Conservation (phyloP, 2,888 invertebrate species). For the Apomyelois bistriatella region DNA sequence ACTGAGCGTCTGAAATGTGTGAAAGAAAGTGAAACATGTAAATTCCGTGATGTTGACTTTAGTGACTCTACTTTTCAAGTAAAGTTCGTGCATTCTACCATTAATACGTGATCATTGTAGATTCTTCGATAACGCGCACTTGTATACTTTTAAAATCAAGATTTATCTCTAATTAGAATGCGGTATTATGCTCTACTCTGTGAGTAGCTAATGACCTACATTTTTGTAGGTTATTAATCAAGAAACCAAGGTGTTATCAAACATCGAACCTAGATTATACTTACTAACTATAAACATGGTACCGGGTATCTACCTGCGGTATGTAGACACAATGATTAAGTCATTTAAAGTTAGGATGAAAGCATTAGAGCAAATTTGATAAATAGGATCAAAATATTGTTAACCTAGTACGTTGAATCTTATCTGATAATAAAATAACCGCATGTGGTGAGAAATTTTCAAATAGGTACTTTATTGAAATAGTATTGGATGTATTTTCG, state of each 20-base stretch:
- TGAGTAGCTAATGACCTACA: constrained; percentile 4
- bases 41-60: too few relatives aligned
- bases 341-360: constrained; percentile 37
- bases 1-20: too few relatives aligned
- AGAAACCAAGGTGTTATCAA: constrained; percentile 37
- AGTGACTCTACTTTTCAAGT: too few relatives aligned
- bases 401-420: constrained; percentile 5
- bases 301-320: constrained; percentile 49
- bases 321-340: constrained; percentile 42
- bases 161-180: neutral
- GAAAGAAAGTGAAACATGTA: too few relatives aligned
- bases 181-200: neutral
- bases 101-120: too few relatives aligned
- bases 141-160: neutral
- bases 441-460: constrained; percentile 42
- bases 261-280: constrained; percentile 40
- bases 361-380: constrained; percentile 30
- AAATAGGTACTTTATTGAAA: constrained; percentile 8
- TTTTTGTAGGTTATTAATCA: constrained; percentile 15
- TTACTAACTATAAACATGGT: constrained; percentile 60
- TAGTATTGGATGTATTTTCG: constrained; percentile 8
- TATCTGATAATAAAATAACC: constrained; percentile 39
- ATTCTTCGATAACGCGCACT: neutral
- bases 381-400: constrained; percentile 23
- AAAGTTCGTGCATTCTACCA: too few relatives aligned